Percentiles rank a stretch among this genome's conserved stretches.
phyloP scores from a whole-genome alignment of 2,113 vertebrate species.

The Rousettus leschenaultii region DNA sequence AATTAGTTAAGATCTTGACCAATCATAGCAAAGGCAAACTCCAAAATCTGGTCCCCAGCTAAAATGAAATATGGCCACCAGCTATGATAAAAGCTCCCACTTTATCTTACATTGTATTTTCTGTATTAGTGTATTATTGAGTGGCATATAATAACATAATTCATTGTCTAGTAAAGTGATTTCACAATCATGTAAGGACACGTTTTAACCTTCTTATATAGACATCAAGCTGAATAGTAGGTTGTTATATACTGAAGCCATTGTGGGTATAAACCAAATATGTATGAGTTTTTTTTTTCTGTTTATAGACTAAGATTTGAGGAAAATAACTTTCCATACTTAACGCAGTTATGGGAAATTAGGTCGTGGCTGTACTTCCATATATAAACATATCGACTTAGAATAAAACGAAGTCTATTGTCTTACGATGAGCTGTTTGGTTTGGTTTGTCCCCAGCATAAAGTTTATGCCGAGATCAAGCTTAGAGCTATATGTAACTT shows the following conservation, averaged over 20 bases:
- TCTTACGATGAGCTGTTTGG: not conserved
- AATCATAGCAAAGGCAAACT: constrained; percentile 78
- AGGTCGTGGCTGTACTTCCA: not conserved
- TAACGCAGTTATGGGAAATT: not conserved
- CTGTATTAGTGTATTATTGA: constrained; percentile 44
- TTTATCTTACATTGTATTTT: constrained; percentile 66
- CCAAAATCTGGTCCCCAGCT: constrained; percentile 71
- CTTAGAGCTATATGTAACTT: constrained; percentile 65
- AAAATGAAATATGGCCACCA: constrained; percentile 53
- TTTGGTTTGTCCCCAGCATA: not conserved
- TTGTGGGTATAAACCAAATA: not conserved
- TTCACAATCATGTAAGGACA: constrained; percentile 34
- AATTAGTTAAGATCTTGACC: constrained; percentile 83
- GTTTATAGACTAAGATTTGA: not conserved
- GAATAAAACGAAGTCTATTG: not conserved
- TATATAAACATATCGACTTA: not conserved
- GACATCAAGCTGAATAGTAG: constrained; percentile 44
- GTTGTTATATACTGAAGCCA: not conserved
- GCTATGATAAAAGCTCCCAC: constrained; percentile 58
- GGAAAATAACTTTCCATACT: not conserved
- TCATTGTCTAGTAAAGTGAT: constrained; percentile 40
- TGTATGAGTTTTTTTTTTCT: not conserved
- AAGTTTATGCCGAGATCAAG: constrained; percentile 15
- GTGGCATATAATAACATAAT: constrained; percentile 37
- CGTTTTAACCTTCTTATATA: not conserved